phyloP scores from a whole-genome alignment of 2,797 vertebrate genomes.

The Poecilia velifera region DNA sequence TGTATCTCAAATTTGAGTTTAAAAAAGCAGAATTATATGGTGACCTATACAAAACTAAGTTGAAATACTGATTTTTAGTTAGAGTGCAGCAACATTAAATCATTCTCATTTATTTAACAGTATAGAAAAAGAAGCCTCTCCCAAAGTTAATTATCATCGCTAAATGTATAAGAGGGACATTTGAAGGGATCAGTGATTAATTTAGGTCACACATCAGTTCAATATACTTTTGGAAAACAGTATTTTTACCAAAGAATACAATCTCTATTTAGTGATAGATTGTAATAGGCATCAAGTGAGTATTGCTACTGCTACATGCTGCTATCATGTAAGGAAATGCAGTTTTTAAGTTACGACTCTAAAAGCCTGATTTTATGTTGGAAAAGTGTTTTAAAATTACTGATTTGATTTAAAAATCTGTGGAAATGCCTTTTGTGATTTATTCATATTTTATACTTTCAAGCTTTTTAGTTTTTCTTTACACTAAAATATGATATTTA shows the following conservation, averaged over 20 bases:
- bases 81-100: not conserved
- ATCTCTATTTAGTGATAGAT: not conserved
- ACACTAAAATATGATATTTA: constrained; percentile 5
- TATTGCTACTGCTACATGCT: not conserved
- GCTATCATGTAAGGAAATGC: not conserved
- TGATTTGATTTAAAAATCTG: not conserved
- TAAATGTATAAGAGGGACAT: not conserved
- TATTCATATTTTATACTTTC: not conserved
- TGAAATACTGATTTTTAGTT: not conserved
- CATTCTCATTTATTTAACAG: not conserved
- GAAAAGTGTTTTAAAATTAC: not conserved
- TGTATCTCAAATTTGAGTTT: not conserved
- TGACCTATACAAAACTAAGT: not conserved
- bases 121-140: not conserved
- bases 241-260: not conserved
- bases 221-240: not conserved
- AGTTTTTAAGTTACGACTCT: not conserved
- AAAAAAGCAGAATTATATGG: not conserved
- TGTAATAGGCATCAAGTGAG: not conserved
- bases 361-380: not conserved
- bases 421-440: not conserved
- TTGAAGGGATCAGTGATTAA: not conserved
- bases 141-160: not conserved
- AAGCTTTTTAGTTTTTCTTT: not conserved
- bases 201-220: not conserved